Percentiles rank a stretch among this genome's conserved stretches.
These are phyloP conservation scores for Brachystomella parvula DNA, from an alignment of 1,140 invertebrate genomes.

Conservation along the genomic window DNA sequence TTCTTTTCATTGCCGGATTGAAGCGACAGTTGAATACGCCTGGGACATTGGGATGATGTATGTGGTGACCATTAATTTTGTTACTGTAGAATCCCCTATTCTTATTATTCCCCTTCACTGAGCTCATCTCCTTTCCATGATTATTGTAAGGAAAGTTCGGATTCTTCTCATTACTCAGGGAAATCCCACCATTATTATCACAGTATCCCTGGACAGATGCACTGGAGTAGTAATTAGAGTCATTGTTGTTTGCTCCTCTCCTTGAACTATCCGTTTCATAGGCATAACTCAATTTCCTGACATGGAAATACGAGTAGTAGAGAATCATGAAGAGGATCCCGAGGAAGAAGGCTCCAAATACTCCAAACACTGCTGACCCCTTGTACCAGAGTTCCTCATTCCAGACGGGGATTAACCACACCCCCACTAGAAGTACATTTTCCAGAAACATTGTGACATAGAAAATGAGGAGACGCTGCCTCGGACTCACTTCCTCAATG, in stretches of 20 bases:
- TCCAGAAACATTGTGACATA: conserved; percentile 87
- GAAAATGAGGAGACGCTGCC: conserved; percentile 74
- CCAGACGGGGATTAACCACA: conserved; percentile 54
- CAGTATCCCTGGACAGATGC: background rate
- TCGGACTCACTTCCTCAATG: conserved; percentile 67
- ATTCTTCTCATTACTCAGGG: background rate
- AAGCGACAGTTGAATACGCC: conserved; percentile 85
- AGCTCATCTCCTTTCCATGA: background rate
- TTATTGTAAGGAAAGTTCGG: background rate
- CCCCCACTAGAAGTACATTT: conserved; percentile 64
- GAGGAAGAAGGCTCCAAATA: conserved; percentile 58
- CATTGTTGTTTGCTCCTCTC: background rate
- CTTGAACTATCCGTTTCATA: conserved; percentile 22
- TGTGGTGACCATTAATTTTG: conserved; percentile 32
- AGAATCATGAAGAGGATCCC: conserved; percentile 76
- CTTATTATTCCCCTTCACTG: conserved; percentile 1
- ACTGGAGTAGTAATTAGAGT: conserved; percentile 10
- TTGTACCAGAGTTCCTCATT: conserved; percentile 45
- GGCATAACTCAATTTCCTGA: conserved; percentile 44
- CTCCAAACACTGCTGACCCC: conserved; percentile 48
- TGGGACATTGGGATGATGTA: conserved; percentile 50
- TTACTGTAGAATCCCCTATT: conserved; percentile 17
- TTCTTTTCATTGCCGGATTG: conserved; percentile 65
- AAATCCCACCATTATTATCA: background rate
- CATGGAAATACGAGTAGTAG: conserved; percentile 63